Percentiles rank a stretch among this genome's conserved stretches.
These are phyloP conservation scores for Panthera uncia DNA, from an alignment of 2,113 vertebrate genomes.

Conservation along the genomic window DNA sequence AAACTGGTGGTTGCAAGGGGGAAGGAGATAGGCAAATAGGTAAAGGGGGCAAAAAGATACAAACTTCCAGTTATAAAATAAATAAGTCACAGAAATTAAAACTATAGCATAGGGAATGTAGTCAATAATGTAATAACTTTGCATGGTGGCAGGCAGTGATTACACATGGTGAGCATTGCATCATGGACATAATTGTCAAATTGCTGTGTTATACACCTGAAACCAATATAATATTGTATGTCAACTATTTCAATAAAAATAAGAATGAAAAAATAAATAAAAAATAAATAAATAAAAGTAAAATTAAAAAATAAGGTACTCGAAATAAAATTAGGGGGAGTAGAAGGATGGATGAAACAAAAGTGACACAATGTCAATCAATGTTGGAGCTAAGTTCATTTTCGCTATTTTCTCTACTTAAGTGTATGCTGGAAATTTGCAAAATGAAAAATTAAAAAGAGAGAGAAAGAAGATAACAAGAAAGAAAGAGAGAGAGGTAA, in stretches of 20 bases:
- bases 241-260: neutral
- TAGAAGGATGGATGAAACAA: neutral
- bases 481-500: neutral
- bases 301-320: neutral
- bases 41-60: neutral
- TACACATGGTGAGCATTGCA: neutral
- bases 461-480: neutral
- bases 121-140: neutral
- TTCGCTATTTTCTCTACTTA: neutral
- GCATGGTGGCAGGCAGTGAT: neutral
- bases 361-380: neutral
- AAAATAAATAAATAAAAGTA: neutral
- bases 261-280: neutral
- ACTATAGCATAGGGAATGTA: neutral
- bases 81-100: neutral
- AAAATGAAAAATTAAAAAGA: neutral
- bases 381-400: neutral
- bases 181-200: neutral
- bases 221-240: neutral
- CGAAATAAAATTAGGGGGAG: neutral
- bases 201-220: neutral
- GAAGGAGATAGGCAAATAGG: neutral
- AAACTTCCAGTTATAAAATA: neutral
- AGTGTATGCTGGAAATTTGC: neutral
- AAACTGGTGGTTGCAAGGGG: neutral